These are phyloP conservation scores for Chrysolina haemoptera DNA, from an alignment of 2,888 invertebrate species.

Conservation along the genomic window DNA sequence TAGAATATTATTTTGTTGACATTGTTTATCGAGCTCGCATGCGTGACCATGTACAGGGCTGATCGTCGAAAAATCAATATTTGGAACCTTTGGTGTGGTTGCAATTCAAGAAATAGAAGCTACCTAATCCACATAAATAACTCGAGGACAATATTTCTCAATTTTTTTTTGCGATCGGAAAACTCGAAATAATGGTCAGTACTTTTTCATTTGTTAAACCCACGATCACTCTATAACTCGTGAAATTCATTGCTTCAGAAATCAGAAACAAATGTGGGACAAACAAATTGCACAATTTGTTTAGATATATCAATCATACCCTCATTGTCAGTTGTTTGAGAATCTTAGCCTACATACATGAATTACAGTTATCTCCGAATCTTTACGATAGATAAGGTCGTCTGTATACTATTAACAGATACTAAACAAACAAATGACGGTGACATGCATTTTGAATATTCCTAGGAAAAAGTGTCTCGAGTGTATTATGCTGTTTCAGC, in stretches of 20 bases:
- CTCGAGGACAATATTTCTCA: too few relatives aligned
- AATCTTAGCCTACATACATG: slow-evolving; percentile 17
- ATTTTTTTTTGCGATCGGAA: too few relatives aligned
- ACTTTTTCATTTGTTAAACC: too few relatives aligned
- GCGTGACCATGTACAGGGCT: slow-evolving; percentile 1
- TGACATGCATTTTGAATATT: neutral
- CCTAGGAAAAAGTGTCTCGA: neutral
- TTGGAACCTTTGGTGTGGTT: too few relatives aligned
- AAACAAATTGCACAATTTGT: slow-evolving; percentile 18
- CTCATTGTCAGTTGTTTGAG: slow-evolving; percentile 19
- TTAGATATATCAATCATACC: neutral
- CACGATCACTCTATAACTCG: too few relatives aligned
- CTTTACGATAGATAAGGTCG: slow-evolving; percentile 1
- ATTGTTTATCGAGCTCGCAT: neutral
- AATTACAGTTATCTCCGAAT: slow-evolving; percentile 18
- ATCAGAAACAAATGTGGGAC: neutral
- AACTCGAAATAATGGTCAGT: too few relatives aligned
- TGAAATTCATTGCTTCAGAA: neutral
- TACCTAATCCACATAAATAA: too few relatives aligned
- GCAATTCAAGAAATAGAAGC: too few relatives aligned
- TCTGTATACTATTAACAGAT: slow-evolving; percentile 1
- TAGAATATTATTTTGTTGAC: slow-evolving; percentile 10
- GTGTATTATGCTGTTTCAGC: too few relatives aligned
- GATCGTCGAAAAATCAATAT: too few relatives aligned
- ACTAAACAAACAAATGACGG: slow-evolving; percentile 2